Evolutionary conservation across 2,797 vertebrate species (phyloP), one percentile per base, ranked within the genome.

Genomic region (Rousettus madagascariensis): DNA sequence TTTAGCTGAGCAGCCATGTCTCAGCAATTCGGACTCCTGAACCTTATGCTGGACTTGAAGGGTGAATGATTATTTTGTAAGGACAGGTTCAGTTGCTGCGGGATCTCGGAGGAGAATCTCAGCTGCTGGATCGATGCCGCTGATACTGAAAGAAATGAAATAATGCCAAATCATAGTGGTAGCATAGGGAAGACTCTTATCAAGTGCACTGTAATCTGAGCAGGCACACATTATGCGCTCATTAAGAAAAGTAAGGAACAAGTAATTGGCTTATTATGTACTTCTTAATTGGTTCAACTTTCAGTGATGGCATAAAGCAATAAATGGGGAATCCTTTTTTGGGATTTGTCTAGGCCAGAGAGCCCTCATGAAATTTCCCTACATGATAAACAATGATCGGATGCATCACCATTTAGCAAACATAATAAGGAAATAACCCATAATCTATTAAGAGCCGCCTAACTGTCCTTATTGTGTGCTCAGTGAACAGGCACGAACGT

Each of bases 161-260:
- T 53, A 79, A 94, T 91, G 51, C 66, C 83, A 83, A 36, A 53
- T 66, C 63, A 53, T 68, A 53, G 78, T 33, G 90, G 59, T 41
- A 36, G 22, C 28, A 5, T 89, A 82, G 97, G 13, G 33, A 88
- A 92, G 85, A 84, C 51, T 88, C 91, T 95, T 95, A 69, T 85
- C 92, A 83, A 88, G 88, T 49, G 80, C 88, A 69, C 88, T 84
- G 49, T 91, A 91, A 94, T 93, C 93, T 88, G 96, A 95, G 43
- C 16, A 96, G 97, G 65, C 77, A 41, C 69, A 57, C 92, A 94
- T 96, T 96, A 89, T n/a, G 57, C 59, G 72, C 61, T 95, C 49
- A 61, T 96, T 96, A 97, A 78, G 92, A 89, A 95, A 97, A 95
- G 66, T 53, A 94, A 95, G 91, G 86, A 95, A 86, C 43, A 78